Conservation (phyloP, 2,888 invertebrate species). For the Aricia artaxerxes region DNA sequence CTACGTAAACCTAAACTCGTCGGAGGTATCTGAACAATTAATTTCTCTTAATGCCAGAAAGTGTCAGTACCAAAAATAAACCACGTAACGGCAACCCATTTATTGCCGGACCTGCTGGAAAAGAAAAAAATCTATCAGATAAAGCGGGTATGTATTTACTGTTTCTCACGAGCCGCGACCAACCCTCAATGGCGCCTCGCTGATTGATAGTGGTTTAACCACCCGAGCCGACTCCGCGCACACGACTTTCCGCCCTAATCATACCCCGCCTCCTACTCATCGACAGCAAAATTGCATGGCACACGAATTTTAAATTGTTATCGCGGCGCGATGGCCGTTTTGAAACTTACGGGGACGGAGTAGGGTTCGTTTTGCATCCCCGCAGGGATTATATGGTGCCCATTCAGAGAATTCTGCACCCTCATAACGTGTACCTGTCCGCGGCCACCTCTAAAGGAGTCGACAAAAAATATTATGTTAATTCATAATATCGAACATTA, state of each 20-base stretch:
- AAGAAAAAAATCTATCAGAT: constrained; percentile 77
- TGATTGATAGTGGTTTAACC: constrained; percentile 76
- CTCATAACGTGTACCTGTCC: constrained; percentile 77
- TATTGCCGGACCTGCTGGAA: constrained; percentile 76
- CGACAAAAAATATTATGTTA: constrained; percentile 78
- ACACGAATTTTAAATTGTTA: constrained; percentile 47
- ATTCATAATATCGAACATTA: constrained; percentile 74
- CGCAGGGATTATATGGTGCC: constrained; percentile 50
- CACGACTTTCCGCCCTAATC: constrained; percentile 48
- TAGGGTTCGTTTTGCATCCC: constrained; percentile 45
- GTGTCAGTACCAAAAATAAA: constrained; percentile 68
- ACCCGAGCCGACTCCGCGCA: constrained; percentile 52
- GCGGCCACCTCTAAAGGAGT: constrained; percentile 75
- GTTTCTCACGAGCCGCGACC: constrained; percentile 77
- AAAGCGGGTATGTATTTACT: constrained; percentile 74
- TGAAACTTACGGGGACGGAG: constrained; percentile 40
- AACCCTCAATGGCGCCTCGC: constrained; percentile 80
- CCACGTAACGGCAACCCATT: constrained; percentile 77
- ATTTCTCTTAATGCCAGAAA: constrained; percentile 59
- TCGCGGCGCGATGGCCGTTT: constrained; percentile 40
- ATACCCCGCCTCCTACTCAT: constrained; percentile 43
- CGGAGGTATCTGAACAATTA: constrained; percentile 73
- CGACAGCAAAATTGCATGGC: constrained; percentile 38
- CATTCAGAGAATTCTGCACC: constrained; percentile 80
- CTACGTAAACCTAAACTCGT: constrained; percentile 50